phyloP scores from a whole-genome alignment of 1,140 invertebrate species.

The Drosophila ogumai region DNA sequence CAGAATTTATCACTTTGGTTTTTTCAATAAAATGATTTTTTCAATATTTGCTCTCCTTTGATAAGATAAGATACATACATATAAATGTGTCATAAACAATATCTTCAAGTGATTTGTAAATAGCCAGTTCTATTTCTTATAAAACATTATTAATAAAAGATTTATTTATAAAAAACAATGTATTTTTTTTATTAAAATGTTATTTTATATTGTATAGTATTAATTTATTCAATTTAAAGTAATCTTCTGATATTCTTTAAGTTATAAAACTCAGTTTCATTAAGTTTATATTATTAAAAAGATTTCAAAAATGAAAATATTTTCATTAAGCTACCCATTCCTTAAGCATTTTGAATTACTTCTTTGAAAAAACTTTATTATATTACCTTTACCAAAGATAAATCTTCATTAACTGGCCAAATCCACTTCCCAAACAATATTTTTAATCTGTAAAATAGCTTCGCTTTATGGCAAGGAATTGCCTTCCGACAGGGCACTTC shows the following conservation, averaged over 20 bases:
- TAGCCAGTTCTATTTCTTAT: neutral
- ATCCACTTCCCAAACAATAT: neutral
- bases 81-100: neutral
- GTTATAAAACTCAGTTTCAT: neutral
- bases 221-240: neutral
- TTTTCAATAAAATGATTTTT: conserved; percentile 1
- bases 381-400: neutral
- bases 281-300: neutral
- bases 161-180: no score
- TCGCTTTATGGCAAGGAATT: conserved; percentile 1
- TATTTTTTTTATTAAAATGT: no score
- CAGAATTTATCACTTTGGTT: neutral
- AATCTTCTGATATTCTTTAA: neutral
- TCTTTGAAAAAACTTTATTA: neutral
- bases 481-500: conserved; percentile 19
- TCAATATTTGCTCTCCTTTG: neutral
- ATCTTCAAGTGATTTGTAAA: conserved; percentile 1
- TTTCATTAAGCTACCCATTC: neutral
- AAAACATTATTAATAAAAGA: neutral
- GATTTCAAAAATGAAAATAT: neutral
- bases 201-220: no score
- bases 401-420: neutral
- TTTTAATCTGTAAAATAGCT: neutral
- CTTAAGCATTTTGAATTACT: neutral
- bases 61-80: conserved; percentile 1